Base-by-base conservation (phyloP, 2,113 vertebrate species). In the Miniopterus natalensis region DNA sequence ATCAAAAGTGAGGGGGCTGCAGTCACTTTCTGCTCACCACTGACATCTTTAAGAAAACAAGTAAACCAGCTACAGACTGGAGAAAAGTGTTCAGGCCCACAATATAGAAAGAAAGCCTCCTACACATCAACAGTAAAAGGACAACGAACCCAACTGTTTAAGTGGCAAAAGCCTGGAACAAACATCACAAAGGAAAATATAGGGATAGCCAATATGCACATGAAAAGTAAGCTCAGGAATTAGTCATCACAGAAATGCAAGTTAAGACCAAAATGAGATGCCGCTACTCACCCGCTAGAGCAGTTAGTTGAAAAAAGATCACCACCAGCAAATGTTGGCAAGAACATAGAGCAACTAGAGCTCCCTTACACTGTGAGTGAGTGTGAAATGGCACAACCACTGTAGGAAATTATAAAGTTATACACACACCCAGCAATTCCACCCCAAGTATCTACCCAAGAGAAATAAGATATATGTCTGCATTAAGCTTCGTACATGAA, bases 401-500 rank as follows among this genome's bases (percentile, higher is more conserved):
- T 45, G 79, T 14, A 80, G 79, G 25, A 66, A 29, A 13, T 84
- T 53, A 21, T 29, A 57, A 71, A 49, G 45, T 42, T 75, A 75
- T 29, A 20, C 2, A 75, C 3, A 31, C 17, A 74, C n/a, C 45
- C 57, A 31, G 40, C 25, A 73, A 20, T 70, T 31, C 49, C 17
- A n/a, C 63, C 7, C 80, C 63, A 63, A 21, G 66, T 25, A 6
- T 47, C 31, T 5, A 20, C 45, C 68, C 55, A 45, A 49, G 8
- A 68, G 31, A 92, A 40, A 2, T 2, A 51, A 45, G 74, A 63
- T 25, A 27, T 13, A 53, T 1, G 17, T 18, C 49, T 55, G 45
- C n/a, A 12, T 6, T 4, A 17, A 47, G 42, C 17, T 57, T 57
- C 0, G 8, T 3, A 23, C 0, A 0, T 27, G 11, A 47, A 47